Evolutionary conservation across 1,140 invertebrate species (phyloP).

Genomic region (Anadara kagoshimensis): DNA sequence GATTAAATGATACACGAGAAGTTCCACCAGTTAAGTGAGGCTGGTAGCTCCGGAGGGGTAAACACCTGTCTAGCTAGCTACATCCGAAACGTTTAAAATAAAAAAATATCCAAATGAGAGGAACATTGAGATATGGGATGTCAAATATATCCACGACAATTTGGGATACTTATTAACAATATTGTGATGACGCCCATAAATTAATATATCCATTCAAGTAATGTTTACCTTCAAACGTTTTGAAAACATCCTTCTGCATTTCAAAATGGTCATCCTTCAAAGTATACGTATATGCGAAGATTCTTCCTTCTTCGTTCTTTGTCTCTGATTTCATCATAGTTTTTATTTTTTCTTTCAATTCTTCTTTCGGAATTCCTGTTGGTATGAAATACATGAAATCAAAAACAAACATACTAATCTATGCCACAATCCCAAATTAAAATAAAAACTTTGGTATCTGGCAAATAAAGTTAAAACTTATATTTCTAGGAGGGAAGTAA

Average conservation of each 20-base stretch:
- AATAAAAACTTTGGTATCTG: background rate
- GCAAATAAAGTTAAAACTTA: background rate
- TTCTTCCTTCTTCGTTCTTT: constrained; percentile 56
- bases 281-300: constrained; percentile 70
- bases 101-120: background rate
- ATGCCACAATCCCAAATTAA: background rate
- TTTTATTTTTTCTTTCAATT: constrained; percentile 52
- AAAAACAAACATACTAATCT: background rate
- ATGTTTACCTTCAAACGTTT: constrained; percentile 60
- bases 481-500: background rate
- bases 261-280: constrained; percentile 58
- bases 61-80: background rate
- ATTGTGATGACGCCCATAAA: background rate
- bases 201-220: too few relatives aligned
- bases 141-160: background rate
- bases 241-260: constrained; percentile 63
- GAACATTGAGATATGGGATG: background rate
- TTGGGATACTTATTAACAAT: background rate
- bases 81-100: background rate
- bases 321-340: constrained; percentile 53
- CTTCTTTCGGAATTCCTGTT: constrained; percentile 55
- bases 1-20: too few relatives aligned
- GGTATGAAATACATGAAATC: background rate
- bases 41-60: too few relatives aligned
- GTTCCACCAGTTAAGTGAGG: too few relatives aligned